A percentile compares a stretch with the other conserved stretches of the same genome.
phyloP scores from a whole-genome alignment of 2,888 invertebrate genomes.

The Mongoloraphidia duomilia region DNA sequence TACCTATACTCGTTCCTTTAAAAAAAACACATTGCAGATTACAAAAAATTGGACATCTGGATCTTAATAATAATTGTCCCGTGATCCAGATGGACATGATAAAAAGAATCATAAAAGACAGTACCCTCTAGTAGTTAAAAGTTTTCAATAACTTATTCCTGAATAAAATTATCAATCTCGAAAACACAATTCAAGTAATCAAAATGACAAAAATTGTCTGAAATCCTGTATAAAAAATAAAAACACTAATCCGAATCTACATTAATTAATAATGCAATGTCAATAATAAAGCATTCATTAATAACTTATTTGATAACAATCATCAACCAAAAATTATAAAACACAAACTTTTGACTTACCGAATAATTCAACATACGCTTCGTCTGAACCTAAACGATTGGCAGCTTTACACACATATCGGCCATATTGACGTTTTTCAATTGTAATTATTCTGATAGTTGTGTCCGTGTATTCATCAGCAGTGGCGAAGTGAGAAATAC shows the following conservation, averaged over 20 bases:
- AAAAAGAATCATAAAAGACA: too few relatives aligned
- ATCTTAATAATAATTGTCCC: too few relatives aligned
- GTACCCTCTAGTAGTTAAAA: too few relatives aligned
- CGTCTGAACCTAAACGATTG: constrained; percentile 74
- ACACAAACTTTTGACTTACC: constrained; percentile 38
- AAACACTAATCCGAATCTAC: too few relatives aligned
- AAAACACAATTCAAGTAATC: neutral
- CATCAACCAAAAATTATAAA: neutral
- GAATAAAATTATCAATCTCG: neutral
- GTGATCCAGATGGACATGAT: too few relatives aligned
- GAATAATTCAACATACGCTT: constrained; percentile 65
- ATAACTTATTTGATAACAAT: neutral
- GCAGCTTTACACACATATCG: constrained; percentile 74
- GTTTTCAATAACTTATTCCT: too few relatives aligned
- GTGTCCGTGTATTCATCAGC: constrained; percentile 88
- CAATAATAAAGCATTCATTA: neutral
- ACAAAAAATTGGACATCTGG: too few relatives aligned
- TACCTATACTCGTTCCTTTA: too few relatives aligned
- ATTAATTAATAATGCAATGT: neutral
- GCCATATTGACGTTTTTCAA: constrained; percentile 82
- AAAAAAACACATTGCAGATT: too few relatives aligned
- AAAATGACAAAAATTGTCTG: too few relatives aligned
- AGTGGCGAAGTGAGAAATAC: constrained; percentile 79
- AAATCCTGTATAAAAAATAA: too few relatives aligned
- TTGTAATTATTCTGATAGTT: constrained; percentile 74